Evolutionary conservation across 2,797 vertebrate species (phyloP).

Genomic region (Darevskia nairensis): DNA sequence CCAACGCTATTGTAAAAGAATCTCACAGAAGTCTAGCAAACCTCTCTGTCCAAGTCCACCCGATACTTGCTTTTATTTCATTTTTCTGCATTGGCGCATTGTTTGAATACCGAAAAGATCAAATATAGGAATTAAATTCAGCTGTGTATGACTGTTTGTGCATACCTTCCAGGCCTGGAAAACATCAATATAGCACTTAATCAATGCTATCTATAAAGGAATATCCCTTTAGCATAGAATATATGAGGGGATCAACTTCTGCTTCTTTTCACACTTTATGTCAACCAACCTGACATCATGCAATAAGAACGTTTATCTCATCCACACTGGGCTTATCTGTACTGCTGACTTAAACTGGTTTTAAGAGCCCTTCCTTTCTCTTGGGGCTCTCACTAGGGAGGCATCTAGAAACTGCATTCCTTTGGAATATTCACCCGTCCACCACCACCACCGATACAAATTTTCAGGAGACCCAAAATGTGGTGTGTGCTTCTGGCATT

Average conservation of each 20-base stretch:
- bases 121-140: neutral
- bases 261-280: neutral
- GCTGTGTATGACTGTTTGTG: neutral
- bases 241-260: neutral
- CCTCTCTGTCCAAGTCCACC: neutral
- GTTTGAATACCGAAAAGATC: neutral
- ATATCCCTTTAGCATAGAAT: neutral
- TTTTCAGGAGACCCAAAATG: too few species aligned
- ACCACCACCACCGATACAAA: too few species aligned
- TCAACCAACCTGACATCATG: neutral
- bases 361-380: neutral
- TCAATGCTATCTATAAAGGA: neutral
- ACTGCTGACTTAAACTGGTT: neutral
- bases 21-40: constrained; percentile 14
- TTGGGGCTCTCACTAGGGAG: neutral
- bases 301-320: neutral
- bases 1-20: neutral
- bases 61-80: neutral
- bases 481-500: too few species aligned
- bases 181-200: constrained; percentile 16
- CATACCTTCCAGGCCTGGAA: neutral
- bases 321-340: neutral
- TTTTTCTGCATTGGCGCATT: neutral
- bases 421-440: neutral
- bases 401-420: too few species aligned